Evolutionary conservation across 2,113 vertebrate genomes (phyloP), one percentile per base, ranked within the genome.

Genomic region (Holacanthus passer): DNA sequence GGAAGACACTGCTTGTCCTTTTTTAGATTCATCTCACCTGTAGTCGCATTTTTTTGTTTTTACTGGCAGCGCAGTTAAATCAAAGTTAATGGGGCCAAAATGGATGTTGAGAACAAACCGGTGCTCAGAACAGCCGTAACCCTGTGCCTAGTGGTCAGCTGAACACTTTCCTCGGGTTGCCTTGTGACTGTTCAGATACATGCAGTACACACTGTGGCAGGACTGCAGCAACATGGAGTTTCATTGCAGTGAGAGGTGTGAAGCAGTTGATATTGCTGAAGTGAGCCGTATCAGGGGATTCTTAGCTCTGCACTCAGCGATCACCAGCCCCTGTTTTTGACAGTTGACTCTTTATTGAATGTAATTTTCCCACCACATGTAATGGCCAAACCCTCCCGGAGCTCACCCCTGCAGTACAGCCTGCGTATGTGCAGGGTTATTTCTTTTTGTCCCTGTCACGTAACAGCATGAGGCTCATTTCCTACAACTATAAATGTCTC

Each of bases 291-390:
- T 72, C 75, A 78, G 76, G 63, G 72, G 72, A 69, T 83, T 74
- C 60, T 85, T 58, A 58, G n/a, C 81, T 80, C 73, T 76, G 84
- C 73, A 53, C 69, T 81, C 75, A 67, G 78, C 47, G 59, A 79
- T 79, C 80, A 73, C 78, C 82, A 81, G 64, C 72, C 82, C 82
- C 53, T 13, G 17, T 72, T 69, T 62, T 53, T 9, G 77, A 79
- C 69, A 29, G 65, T 81, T 87, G 53, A 73, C 74, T 81, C 64
- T 76, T 82, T 81, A 87, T 64, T 89, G 92, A 94, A 93, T 94
- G 93, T 93, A 93, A 84, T 79, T 86, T 77, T 56, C 56, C 62
- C 53, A 50, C 62, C 55, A 22, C 22, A 45, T 68, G 75, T 72
- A 24, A 73, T 17, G 70, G 60, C 79, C 59, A 79, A 82, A 60